These are phyloP conservation scores for Diabrotica balteata DNA, from an alignment of 2,888 invertebrate species.

Conservation along the genomic window DNA sequence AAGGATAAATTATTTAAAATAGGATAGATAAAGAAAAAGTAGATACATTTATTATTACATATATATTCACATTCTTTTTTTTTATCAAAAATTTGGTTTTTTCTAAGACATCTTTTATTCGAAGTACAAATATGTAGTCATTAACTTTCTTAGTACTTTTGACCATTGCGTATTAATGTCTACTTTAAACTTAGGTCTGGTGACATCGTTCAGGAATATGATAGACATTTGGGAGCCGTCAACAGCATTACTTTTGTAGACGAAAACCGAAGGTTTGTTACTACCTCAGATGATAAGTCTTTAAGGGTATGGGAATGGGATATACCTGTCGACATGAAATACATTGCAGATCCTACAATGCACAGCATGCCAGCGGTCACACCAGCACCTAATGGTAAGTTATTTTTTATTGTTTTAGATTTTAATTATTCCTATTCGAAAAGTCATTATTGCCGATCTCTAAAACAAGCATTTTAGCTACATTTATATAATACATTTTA, in stretches of 20 bases:
- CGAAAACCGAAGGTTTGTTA: slow-evolving; percentile 96
- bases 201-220: slow-evolving; percentile 66
- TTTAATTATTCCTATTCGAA: neutral
- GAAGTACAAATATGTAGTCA: too few relatives aligned
- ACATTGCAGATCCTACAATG: slow-evolving; percentile 99
- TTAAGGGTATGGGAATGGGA: slow-evolving; percentile 99
- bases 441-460: neutral
- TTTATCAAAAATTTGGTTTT: too few relatives aligned
- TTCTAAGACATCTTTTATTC: too few relatives aligned
- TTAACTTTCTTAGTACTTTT: too few relatives aligned
- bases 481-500: too few relatives aligned
- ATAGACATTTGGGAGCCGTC: slow-evolving; percentile 97
- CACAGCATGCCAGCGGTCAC: slow-evolving; percentile 99
- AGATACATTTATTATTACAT: too few relatives aligned
- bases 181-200: slow-evolving; percentile 57
- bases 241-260: slow-evolving; percentile 99
- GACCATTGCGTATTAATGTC: neutral
- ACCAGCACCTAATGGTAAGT: slow-evolving; percentile 84
- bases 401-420: slow-evolving; percentile 33
- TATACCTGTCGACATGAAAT: slow-evolving; percentile 99
- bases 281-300: slow-evolving; percentile 99
- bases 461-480: too few relatives aligned
- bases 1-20: too few relatives aligned
- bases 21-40: too few relatives aligned
- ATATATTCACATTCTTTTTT: too few relatives aligned